Base-by-base conservation (phyloP, 1,140 invertebrate genomes). In the Drosophila suzukii region DNA sequence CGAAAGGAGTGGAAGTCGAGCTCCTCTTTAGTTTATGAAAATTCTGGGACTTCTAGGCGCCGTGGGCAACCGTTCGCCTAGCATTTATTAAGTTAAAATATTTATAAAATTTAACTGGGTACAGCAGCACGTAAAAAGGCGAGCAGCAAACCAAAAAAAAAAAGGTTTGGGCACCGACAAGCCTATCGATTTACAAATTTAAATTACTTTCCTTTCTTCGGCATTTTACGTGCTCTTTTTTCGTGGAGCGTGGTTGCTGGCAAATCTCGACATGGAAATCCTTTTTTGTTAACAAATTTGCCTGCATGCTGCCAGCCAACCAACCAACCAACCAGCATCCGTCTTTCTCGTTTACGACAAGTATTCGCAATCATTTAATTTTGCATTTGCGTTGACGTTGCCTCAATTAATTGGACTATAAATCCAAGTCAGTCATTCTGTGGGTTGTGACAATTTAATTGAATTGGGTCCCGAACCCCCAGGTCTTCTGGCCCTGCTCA, bases 41-140 rank as follows among this genome's bases (percentile, higher is more conserved):
- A 85, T 86, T 50, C 63, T 61, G 56, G 68, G 63, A 58, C 67
- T 72, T 67, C 34, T 43, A 63, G 81, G 81, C 76, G 76, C 60
- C 81, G 53, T 39, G 17, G 59, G 54, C 82, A 54, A 66, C 67
- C 79, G 71, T 61, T 53, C 63, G 73, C 63, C 57, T 43, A 43
- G 68, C 77, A 85, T 85, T 86, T 85, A 85, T 85, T 81, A 85
- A 70, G 67, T 85, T 86, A 78, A 77, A 85, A 81, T 85, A 85
- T 85, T 85, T 85, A 85, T 81, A 85, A 80, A 85, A 74, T 85
- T 77, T 84, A 80, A 80, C 76, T 80, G 70, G 81, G 70, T 54
- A 59, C 63, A 51, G 20, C 20, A 44, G 20, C 20, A 39, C 13
- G 43, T 43, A 12, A 24, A 60, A 17, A 51, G 38, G 2, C 17